Conservation (phyloP, 2,113 vertebrate genomes). For the Neodon shergylaensis region DNA sequence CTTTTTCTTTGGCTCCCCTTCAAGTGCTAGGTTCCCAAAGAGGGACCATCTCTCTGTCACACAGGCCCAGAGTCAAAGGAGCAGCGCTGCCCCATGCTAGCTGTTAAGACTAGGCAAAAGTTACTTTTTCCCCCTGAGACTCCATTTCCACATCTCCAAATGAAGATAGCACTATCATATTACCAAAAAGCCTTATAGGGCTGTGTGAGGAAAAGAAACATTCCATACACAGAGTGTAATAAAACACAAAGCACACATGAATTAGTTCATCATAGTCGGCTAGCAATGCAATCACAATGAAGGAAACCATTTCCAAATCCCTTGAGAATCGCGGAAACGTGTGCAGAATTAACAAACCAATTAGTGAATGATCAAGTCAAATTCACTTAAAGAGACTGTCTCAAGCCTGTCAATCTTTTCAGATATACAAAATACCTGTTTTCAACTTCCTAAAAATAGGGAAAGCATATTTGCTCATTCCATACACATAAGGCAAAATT, state of each 20-base stretch:
- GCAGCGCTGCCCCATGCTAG: neutral
- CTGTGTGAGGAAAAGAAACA: neutral
- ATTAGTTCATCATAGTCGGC: neutral
- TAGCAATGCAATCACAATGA: neutral
- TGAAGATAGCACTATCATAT: neutral
- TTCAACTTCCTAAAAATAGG: neutral
- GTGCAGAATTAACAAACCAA: neutral
- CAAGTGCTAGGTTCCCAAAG: too few relatives aligned
- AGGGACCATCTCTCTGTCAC: too few relatives aligned
- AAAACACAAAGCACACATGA: neutral
- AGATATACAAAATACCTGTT: neutral
- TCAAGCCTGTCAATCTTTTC: neutral
- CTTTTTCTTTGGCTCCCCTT: neutral
- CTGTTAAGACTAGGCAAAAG: neutral
- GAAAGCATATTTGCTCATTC: neutral
- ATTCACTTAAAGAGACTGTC: neutral
- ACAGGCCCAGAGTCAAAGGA: neutral
- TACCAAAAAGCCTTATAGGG: too few relatives aligned
- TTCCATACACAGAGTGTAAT: neutral
- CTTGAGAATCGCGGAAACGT: neutral
- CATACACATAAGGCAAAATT: neutral
- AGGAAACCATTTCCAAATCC: neutral
- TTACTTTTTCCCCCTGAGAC: neutral
- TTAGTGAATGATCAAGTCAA: neutral
- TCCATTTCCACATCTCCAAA: neutral